Percentiles rank a stretch among this genome's conserved stretches.
Conservation (phyloP, 1,140 invertebrate species). For the Zophobas morio region DNA sequence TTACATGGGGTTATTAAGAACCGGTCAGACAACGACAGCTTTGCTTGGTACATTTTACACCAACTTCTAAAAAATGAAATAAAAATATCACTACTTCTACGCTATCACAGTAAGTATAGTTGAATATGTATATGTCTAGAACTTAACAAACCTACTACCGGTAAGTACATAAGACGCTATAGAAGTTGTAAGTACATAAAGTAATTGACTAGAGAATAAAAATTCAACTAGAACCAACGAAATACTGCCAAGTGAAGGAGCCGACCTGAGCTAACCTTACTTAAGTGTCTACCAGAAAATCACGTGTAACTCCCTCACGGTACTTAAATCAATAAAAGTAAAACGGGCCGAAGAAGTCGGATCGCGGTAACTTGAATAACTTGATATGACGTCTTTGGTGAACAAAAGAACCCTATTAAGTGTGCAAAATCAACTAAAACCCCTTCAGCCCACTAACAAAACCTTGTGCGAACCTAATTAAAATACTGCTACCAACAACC, state of each 20-base stretch:
- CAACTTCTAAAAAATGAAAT: slow-evolving; percentile 15
- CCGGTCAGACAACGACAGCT: not conserved
- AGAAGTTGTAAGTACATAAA: slow-evolving; percentile 5
- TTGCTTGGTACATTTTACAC: not conserved
- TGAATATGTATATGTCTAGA: slow-evolving; percentile 6
- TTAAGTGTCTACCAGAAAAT: too few species aligned
- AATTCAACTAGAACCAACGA: slow-evolving; percentile 1
- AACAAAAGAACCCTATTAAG: too few species aligned
- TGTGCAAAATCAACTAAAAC: too few species aligned
- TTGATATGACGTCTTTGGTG: too few species aligned
- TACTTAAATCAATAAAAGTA: too few species aligned
- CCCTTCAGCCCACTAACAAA: not conserved
- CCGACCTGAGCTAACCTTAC: too few species aligned
- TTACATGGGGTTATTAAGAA: not conserved
- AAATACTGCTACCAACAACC: slow-evolving; percentile 18
- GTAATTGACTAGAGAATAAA: slow-evolving; percentile 25
- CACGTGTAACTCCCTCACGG: too few species aligned
- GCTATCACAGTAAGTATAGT: slow-evolving; percentile 36
- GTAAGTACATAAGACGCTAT: slow-evolving; percentile 11
- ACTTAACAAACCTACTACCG: not conserved
- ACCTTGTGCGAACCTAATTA: not conserved
- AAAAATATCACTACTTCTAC: slow-evolving; percentile 25
- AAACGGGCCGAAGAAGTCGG: too few species aligned
- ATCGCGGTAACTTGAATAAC: too few species aligned
- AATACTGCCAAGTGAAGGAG: not conserved